Percentiles rank a stretch among this genome's conserved stretches.
These are phyloP conservation scores for Lissocephala sabroskyi DNA, from an alignment of 2,888 invertebrate species.

Conservation along the genomic window DNA sequence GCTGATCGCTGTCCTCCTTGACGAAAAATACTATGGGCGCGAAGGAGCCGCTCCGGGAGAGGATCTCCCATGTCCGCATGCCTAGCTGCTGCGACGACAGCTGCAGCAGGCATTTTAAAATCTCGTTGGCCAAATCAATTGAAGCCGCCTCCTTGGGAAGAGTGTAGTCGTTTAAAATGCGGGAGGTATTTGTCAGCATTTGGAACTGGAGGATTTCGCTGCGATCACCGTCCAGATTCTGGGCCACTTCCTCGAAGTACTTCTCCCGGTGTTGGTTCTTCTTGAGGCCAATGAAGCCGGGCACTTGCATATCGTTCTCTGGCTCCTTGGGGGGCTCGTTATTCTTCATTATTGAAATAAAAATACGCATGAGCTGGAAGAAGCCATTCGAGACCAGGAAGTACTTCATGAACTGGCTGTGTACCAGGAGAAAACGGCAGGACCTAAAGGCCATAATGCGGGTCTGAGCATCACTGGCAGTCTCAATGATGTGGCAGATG, in stretches of 20 bases:
- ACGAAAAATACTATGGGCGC: conserved; percentile 68
- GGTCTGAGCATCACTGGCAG: conserved; percentile 65
- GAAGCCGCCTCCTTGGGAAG: conserved; percentile 61
- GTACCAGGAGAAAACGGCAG: conserved; percentile 60
- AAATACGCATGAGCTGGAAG: conserved; percentile 56
- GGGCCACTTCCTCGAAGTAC: conserved; percentile 70
- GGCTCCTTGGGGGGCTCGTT: conserved; percentile 44
- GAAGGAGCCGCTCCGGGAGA: conserved; percentile 50
- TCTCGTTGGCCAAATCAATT: conserved; percentile 64
- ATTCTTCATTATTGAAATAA: conserved; percentile 66
- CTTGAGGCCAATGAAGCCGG: conserved; percentile 59
- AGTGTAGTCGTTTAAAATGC: conserved; percentile 51
- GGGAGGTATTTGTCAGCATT: conserved; percentile 58
- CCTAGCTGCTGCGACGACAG: conserved; percentile 63
- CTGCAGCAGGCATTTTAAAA: conserved; percentile 66
- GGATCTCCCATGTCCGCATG: conserved; percentile 51
- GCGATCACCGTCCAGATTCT: conserved; percentile 69
- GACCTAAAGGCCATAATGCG: conserved; percentile 70
- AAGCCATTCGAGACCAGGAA: conserved; percentile 66
- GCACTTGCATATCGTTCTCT: conserved; percentile 31
- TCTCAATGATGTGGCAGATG: conserved; percentile 68
- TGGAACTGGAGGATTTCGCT: conserved; percentile 70
- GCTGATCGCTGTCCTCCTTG: conserved; percentile 62
- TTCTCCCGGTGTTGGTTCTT: conserved; percentile 69
- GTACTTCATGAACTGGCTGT: conserved; percentile 61